phyloP scores from a whole-genome alignment of 2,888 invertebrate species.

The Scelioninae gen. 1 region DNA sequence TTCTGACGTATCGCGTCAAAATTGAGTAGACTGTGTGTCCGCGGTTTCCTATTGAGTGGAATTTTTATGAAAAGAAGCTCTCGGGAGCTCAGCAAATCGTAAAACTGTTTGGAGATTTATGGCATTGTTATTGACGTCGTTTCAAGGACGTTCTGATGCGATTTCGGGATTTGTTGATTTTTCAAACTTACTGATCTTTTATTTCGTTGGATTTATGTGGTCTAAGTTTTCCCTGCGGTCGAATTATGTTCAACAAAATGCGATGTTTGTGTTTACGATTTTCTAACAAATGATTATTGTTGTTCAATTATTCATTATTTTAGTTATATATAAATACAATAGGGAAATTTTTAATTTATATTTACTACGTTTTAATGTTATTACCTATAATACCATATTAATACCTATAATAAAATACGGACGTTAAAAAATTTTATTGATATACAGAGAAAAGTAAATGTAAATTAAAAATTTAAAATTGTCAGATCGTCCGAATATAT shows the following conservation, averaged over 20 bases:
- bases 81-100: conserved; percentile 21
- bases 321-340: neutral
- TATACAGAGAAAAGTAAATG: too few relatives aligned
- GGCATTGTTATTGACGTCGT: conserved; percentile 36
- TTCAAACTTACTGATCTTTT: conserved; percentile 15
- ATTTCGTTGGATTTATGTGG: conserved; percentile 34
- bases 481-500: too few relatives aligned
- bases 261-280: conserved; percentile 1
- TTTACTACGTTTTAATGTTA: too few relatives aligned
- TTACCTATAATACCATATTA: too few relatives aligned
- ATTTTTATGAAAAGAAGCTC: conserved; percentile 29
- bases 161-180: conserved; percentile 46
- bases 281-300: neutral
- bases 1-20: conserved; percentile 46
- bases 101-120: conserved; percentile 39
- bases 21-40: conserved; percentile 30
- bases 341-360: too few relatives aligned
- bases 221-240: conserved; percentile 10
- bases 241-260: neutral
- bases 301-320: neutral
- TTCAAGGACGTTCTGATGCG: conserved; percentile 29
- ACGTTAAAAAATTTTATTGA: too few relatives aligned
- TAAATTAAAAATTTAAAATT: too few relatives aligned
- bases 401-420: too few relatives aligned
- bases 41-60: conserved; percentile 4